Evolutionary conservation across 2,888 invertebrate species (phyloP).

Genomic region (Bombyx huttoni): DNA sequence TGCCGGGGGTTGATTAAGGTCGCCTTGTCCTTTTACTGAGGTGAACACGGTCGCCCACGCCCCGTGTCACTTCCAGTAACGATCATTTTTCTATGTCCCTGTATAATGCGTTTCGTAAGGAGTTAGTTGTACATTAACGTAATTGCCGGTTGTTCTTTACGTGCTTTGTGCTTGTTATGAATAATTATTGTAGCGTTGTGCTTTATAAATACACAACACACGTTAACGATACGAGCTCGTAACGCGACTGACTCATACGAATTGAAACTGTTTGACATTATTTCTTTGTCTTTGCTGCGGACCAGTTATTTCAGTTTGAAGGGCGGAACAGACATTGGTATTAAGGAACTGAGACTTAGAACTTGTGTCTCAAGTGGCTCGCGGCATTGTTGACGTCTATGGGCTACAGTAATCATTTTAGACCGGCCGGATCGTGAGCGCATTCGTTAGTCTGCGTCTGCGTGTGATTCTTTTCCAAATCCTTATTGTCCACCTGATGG

Average conservation of each 20-base stretch:
- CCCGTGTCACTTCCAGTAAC: conserved; percentile 36
- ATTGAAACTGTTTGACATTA: background rate
- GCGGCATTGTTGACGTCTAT: too few species aligned
- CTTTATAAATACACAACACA: background rate
- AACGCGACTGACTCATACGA: background rate
- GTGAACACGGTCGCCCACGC: conserved; percentile 17
- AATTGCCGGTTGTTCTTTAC: background rate
- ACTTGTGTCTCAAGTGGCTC: too few species aligned
- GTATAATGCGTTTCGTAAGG: conserved; percentile 2
- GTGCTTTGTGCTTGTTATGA: background rate
- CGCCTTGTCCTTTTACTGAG: conserved; percentile 13
- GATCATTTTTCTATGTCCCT: conserved; percentile 28
- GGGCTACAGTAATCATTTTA: too few species aligned
- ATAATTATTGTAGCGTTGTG: background rate
- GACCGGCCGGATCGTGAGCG: too few species aligned
- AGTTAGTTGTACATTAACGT: background rate
- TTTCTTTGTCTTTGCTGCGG: background rate
- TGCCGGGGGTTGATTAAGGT: conserved; percentile 40
- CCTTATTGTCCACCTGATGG: too few species aligned
- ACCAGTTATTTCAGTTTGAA: background rate
- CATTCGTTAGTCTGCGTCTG: too few species aligned
- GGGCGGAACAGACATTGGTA: background rate
- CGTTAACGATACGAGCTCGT: background rate
- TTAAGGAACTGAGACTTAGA: too few species aligned
- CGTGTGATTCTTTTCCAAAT: too few species aligned